phyloP scores from a whole-genome alignment of 2,113 vertebrate species.

The Cercopithecus mona region DNA sequence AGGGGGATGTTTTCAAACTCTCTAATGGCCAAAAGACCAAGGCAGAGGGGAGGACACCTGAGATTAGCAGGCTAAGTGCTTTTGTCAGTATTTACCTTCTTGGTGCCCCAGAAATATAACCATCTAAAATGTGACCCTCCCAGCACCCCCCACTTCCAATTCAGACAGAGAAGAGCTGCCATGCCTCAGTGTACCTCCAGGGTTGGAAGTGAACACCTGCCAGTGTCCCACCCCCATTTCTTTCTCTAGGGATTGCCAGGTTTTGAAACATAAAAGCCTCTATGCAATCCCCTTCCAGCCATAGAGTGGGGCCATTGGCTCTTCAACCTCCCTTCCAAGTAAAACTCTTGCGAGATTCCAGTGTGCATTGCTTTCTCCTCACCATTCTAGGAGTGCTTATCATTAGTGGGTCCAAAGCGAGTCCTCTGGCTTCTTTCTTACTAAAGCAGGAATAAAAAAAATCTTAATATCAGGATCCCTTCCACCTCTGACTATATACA shows the following conservation, averaged over 20 bases:
- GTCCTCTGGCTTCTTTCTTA: background rate
- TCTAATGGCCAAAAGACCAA: background rate
- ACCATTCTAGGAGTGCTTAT: background rate
- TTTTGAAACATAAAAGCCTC: background rate
- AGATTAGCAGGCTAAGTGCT: background rate
- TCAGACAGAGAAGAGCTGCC: fast-evolving
- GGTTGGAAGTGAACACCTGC: background rate
- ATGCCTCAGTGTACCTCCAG: background rate
- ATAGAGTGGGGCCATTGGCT: too few species aligned
- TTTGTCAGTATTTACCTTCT: background rate
- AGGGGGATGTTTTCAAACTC: background rate
- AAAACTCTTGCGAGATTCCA: too few species aligned
- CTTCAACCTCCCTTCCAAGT: background rate
- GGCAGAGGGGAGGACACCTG: background rate
- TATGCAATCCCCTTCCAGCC: background rate
- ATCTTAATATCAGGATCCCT: background rate
- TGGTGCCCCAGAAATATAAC: background rate
- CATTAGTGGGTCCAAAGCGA: fast-evolving
- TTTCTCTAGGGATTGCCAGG: background rate
- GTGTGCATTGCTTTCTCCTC: fast-evolving
- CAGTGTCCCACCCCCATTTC: background rate
- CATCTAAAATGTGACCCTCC: background rate
- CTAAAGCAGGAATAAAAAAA: background rate
- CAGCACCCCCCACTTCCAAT: fast-evolving
- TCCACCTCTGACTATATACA: background rate